Conservation (phyloP, 1,140 invertebrate genomes). For the Kradibia gibbosae region DNA sequence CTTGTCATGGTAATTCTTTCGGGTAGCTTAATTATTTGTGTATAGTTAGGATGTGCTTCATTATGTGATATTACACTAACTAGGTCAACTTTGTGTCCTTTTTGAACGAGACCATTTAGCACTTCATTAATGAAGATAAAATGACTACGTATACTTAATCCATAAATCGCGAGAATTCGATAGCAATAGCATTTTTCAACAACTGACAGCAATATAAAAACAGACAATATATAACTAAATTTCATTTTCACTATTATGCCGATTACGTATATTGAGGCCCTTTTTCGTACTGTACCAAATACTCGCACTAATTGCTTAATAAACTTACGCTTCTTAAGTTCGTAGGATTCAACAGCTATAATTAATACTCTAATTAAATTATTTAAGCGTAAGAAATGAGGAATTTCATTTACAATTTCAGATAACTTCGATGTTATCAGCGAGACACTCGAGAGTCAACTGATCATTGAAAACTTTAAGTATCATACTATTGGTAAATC, state of each 20-base stretch:
- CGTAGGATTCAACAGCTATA: too few species aligned
- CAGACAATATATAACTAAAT: not conserved
- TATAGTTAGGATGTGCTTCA: conserved; percentile 55
- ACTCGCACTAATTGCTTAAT: too few species aligned
- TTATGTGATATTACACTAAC: conserved; percentile 58
- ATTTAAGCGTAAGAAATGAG: too few species aligned
- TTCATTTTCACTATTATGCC: conserved; percentile 3
- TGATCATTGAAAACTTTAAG: not conserved
- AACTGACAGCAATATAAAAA: not conserved
- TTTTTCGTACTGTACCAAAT: too few species aligned
- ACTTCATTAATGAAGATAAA: conserved; percentile 72
- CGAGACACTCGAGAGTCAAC: not conserved
- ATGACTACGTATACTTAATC: conserved; percentile 73
- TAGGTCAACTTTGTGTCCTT: conserved; percentile 70
- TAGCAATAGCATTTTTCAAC: conserved; percentile 36
- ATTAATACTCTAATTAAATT: too few species aligned
- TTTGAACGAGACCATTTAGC: conserved; percentile 68
- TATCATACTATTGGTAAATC: too few species aligned
- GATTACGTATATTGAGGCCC: too few species aligned
- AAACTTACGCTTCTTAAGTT: too few species aligned
- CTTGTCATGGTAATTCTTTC: not conserved
- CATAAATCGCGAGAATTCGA: conserved; percentile 69
- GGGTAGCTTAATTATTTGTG: conserved; percentile 50
- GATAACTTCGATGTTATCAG: not conserved
- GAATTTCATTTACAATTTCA: too few species aligned